Evolutionary conservation across 2,888 invertebrate species (phyloP).

Genomic region (Epistrophe grossulariae): DNA sequence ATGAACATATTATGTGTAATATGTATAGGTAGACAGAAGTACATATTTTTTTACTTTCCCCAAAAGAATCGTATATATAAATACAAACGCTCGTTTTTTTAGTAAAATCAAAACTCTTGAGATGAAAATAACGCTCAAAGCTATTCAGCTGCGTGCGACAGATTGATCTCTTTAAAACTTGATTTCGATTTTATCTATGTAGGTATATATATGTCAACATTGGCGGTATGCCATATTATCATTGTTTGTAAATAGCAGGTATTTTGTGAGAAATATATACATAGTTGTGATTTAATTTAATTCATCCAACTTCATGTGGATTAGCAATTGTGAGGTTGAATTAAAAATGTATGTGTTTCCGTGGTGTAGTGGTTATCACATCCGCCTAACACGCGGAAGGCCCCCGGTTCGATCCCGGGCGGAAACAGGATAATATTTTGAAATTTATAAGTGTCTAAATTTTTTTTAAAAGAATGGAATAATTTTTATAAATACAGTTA

Average conservation of each 20-base stretch:
- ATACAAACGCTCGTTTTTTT: not conserved
- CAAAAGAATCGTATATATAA: not conserved
- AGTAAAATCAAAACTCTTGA: conserved; percentile 4
- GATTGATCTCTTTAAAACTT: not conserved
- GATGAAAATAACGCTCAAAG: conserved; percentile 32
- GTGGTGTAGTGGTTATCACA: conserved; percentile 84
- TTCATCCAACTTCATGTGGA: not conserved
- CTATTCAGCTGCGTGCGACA: conserved; percentile 14
- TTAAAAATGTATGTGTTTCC: conserved; percentile 78
- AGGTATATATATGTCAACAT: not conserved
- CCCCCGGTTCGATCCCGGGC: conserved; percentile 85
- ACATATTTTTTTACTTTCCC: too few species aligned
- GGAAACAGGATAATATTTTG: conserved; percentile 78
- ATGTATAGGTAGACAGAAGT: too few species aligned
- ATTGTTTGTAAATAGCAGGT: not conserved
- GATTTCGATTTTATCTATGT: not conserved
- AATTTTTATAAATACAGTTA: too few species aligned
- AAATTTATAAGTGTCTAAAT: not conserved
- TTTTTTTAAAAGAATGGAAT: not conserved
- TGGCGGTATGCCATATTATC: not conserved
- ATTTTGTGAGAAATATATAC: not conserved
- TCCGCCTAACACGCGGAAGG: conserved; percentile 85
- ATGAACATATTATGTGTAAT: too few species aligned
- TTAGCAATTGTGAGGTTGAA: not conserved
- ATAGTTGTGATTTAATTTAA: not conserved